Evolutionary conservation across 92 coral and sea anemone species (phyloP), one percentile per base, ranked within the genome.

Genomic region (Epizoanthus illoricatus): DNA sequence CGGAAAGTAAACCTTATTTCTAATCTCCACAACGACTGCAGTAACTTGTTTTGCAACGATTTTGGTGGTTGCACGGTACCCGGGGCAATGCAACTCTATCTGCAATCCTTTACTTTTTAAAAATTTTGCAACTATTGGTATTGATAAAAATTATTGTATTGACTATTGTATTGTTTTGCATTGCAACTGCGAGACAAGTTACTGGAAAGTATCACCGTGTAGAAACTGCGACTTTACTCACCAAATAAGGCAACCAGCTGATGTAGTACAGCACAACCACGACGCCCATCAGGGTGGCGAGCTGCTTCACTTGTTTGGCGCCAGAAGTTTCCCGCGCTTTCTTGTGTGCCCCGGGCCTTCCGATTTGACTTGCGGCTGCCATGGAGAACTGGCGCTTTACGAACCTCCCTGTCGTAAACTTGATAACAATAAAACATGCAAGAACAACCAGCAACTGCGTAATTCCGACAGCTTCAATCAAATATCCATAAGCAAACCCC

Each of bases 201-300:
- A 28, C 36, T 28, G 36, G 36, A 0, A 28, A 28, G 36, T 28
- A 28, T 28, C 36, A 7, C 17, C 36, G 69, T 36, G 42, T 16
- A 65, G 15, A 28, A 24, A 81, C 17, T 6, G 17, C 23, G 12
- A 24, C 23, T 19, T 10, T 10, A 91, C 99, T 90, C 72, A 96
- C 99, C 99, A 96, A 87, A 80, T 94, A 94, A 23, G 99, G 99
- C 63, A 96, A 57, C 99, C 99, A 96, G 79, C 97, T 94, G 86
- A 94, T 58, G 54, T 96, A 96, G 73, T 96, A 96, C 82, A 96
- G 64, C 20, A 96, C 57, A 2, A 94, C 99, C 10, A 96, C 98
- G 4, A 91, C 85, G 2, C 87, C 99, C 99, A 93, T 96, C 86
- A 91, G 90, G 39, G 80, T 87, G 20, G 97, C 90, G 43, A 96